Conservation (phyloP, 2,888 invertebrate species). For the Lycophotia porphyrea region DNA sequence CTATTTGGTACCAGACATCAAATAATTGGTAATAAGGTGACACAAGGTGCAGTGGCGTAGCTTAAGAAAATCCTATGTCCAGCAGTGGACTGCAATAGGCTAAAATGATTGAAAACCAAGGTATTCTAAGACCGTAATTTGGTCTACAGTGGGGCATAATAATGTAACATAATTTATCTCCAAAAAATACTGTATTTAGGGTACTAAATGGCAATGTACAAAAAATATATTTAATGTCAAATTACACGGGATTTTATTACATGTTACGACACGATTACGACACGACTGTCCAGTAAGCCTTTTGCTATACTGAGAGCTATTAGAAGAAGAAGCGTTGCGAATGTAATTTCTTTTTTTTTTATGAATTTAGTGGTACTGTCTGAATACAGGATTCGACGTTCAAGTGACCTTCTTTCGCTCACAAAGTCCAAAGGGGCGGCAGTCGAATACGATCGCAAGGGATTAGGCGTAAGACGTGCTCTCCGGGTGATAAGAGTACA, state of each 20-base stretch:
- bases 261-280: conserved; percentile 67
- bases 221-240: conserved; percentile 54
- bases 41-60: too few species aligned
- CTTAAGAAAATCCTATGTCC: not conserved
- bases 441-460: not conserved
- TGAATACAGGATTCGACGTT: not conserved
- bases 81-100: not conserved
- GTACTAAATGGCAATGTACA: not conserved
- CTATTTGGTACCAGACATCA: too few species aligned
- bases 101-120: not conserved
- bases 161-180: not conserved
- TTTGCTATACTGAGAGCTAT: not conserved
- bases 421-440: too few species aligned
- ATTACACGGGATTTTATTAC: conserved; percentile 67
- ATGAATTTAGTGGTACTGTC: not conserved
- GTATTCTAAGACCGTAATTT: not conserved
- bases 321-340: not conserved
- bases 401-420: too few species aligned
- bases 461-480: not conserved
- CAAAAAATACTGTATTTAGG: not conserved
- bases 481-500: not conserved
- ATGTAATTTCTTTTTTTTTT: not conserved
- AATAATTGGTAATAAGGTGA: too few species aligned
- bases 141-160: not conserved
- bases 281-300: conserved; percentile 51